Evolutionary conservation across 2,888 invertebrate genomes (phyloP).

Genomic region (Cremastinae sp.): DNA sequence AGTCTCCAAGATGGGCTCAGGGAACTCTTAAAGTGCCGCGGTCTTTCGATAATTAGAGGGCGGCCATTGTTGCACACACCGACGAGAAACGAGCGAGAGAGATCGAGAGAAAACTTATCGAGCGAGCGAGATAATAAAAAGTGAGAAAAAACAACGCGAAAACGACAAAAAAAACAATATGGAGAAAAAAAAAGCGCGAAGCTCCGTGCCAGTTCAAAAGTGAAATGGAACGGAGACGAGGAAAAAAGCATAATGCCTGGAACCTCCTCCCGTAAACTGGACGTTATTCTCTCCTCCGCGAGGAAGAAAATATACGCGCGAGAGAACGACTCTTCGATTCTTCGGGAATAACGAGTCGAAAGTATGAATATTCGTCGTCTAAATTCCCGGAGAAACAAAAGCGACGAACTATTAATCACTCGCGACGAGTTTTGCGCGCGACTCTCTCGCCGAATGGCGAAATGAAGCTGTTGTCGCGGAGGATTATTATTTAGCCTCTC

Average conservation of each 20-base stretch:
- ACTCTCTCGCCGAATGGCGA: slow-evolving; percentile 19
- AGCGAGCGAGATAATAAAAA: slow-evolving; percentile 37
- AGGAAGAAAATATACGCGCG: slow-evolving; percentile 64
- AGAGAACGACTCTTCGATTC: too few relatives aligned
- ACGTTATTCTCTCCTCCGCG: slow-evolving; percentile 61
- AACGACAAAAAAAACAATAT: slow-evolving; percentile 33
- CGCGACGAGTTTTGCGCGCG: not conserved
- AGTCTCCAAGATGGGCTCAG: slow-evolving; percentile 72
- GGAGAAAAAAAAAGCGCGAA: too few relatives aligned
- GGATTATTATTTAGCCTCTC: slow-evolving; percentile 47
- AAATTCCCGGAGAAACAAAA: slow-evolving; percentile 1
- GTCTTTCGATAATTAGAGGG: slow-evolving; percentile 80
- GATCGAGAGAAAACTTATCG: slow-evolving; percentile 55
- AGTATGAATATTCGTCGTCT: not conserved
- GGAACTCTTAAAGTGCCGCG: slow-evolving; percentile 79
- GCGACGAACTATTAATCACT: slow-evolving; percentile 15
- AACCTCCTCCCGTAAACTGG: slow-evolving; percentile 54
- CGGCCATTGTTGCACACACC: slow-evolving; percentile 77
- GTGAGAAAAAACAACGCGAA: slow-evolving; percentile 50
- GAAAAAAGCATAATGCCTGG: slow-evolving; percentile 50
- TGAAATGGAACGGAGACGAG: slow-evolving; percentile 48
- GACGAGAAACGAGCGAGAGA: slow-evolving; percentile 62
- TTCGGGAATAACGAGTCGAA: too few relatives aligned
- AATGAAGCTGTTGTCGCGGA: slow-evolving; percentile 61
- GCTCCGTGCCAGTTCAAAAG: slow-evolving; percentile 57